A percentile compares a stretch with the other conserved stretches of the same genome.
These are phyloP conservation scores for Acleris literana DNA, from an alignment of 2,888 invertebrate genomes.

Conservation along the genomic window DNA sequence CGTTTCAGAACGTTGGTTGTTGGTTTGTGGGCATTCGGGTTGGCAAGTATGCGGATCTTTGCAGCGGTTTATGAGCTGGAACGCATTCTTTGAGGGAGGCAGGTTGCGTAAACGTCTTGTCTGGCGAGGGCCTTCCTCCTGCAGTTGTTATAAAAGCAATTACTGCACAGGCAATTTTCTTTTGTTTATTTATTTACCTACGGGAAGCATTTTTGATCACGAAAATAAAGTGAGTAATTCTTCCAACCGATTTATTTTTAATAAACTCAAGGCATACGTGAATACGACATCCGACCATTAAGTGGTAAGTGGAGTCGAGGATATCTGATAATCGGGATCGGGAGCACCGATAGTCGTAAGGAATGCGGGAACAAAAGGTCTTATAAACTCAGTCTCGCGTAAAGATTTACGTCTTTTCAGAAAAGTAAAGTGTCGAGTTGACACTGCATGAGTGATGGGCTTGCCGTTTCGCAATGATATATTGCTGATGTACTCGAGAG, in stretches of 20 bases:
- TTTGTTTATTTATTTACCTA: background rate
- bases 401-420: background rate
- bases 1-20: conserved; percentile 53
- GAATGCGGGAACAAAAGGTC: conserved; percentile 6
- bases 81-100: conserved; percentile 46
- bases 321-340: conserved; percentile 46
- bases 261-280: conserved; percentile 2
- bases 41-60: conserved; percentile 57
- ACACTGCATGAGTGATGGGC: conserved; percentile 44
- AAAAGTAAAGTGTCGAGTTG: conserved; percentile 23
- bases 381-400: background rate
- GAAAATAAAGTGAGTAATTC: background rate
- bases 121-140: conserved; percentile 13
- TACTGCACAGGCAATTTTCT: conserved; percentile 10
- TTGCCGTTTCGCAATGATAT: conserved; percentile 42
- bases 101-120: conserved; percentile 13
- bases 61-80: conserved; percentile 65
- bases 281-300: conserved; percentile 43
- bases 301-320: conserved; percentile 42
- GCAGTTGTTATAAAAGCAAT: conserved; percentile 22
- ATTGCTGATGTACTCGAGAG: conserved; percentile 37
- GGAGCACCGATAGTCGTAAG: conserved; percentile 20
- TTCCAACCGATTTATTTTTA: background rate
- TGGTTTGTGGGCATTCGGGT: conserved; percentile 65
- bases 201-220: background rate